Conservation (phyloP, 2,888 invertebrate genomes). For the Eustalomyia histrio region DNA sequence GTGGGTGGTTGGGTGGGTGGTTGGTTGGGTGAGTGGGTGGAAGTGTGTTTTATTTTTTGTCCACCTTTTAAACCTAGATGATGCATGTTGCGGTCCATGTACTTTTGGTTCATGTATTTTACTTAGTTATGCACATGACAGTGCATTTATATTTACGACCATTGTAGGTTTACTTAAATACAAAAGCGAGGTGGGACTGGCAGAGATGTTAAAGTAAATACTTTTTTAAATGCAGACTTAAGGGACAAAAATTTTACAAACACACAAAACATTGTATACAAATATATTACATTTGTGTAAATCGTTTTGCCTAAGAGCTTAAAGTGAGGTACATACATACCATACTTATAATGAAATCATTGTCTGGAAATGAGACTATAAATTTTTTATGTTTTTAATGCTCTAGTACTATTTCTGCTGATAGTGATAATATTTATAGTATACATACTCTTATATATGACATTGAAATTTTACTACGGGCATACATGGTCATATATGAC, state of each 20-base stretch:
- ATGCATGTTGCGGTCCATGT: slow-evolving; percentile 8
- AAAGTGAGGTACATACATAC: neutral
- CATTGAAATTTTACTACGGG: too few relatives aligned
- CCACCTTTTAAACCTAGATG: neutral
- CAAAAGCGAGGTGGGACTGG: neutral
- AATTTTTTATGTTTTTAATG: slow-evolving; percentile 16
- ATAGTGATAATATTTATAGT: too few relatives aligned
- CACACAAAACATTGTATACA: slow-evolving; percentile 35
- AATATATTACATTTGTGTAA: slow-evolving; percentile 37
- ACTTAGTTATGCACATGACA: slow-evolving; percentile 39
- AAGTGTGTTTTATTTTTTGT: too few relatives aligned
- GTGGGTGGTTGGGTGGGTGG: too few relatives aligned
- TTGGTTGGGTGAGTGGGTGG: too few relatives aligned
- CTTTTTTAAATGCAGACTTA: neutral
- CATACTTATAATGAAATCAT: neutral
- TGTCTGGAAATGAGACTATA: slow-evolving; percentile 41
- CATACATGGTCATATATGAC: too few relatives aligned
- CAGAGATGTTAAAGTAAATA: neutral
- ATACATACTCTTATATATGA: too few relatives aligned
- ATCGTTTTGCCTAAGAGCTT: slow-evolving; percentile 3
- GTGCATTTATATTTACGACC: slow-evolving; percentile 35
- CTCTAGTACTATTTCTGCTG: too few relatives aligned
- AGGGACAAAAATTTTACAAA: neutral
- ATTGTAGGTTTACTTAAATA: neutral
- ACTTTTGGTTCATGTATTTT: neutral